These are phyloP conservation scores for Varanus salvator DNA, from an alignment of 2,113 vertebrate species.

Conservation along the genomic window DNA sequence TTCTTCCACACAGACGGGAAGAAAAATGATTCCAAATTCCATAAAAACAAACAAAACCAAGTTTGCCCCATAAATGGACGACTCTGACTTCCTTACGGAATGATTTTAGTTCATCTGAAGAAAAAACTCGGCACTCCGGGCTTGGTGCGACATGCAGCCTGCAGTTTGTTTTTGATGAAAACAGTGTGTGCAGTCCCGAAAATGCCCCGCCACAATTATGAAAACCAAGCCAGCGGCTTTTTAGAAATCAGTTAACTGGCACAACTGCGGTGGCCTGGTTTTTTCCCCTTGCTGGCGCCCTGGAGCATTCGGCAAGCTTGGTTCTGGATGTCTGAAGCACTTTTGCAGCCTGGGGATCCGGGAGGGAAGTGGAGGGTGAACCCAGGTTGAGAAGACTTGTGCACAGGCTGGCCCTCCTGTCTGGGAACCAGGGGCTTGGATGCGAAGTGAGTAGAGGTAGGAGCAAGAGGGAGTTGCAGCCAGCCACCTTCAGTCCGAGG, in stretches of 20 bases:
- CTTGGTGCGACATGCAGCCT: conserved; percentile 10
- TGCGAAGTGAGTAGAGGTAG: too few species aligned
- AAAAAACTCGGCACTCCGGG: conserved; percentile 45
- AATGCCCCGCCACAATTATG: neutral
- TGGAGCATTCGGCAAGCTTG: conserved; percentile 57
- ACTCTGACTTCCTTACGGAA: conserved; percentile 53
- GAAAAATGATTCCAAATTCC: neutral
- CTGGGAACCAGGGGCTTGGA: neutral
- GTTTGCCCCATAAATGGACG: too few species aligned
- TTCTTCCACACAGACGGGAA: conserved; percentile 26
- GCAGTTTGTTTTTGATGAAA: conserved; percentile 66
- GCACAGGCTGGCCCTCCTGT: too few species aligned
- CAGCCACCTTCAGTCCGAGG: too few species aligned
- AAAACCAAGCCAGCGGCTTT: conserved; percentile 7
- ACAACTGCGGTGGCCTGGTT: conserved; percentile 54
- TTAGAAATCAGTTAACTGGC: conserved; percentile 63
- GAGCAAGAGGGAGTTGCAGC: too few species aligned
- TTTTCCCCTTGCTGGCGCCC: conserved; percentile 62
- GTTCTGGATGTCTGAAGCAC: conserved; percentile 7
- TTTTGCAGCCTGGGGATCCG: neutral
- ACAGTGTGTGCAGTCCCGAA: conserved; percentile 27
- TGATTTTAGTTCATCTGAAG: conserved; percentile 63
- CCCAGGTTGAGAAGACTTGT: too few species aligned
- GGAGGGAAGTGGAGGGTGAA: neutral
- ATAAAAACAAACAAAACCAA: neutral